These are phyloP conservation scores for Drosophila phalerata DNA, from an alignment of 2,888 invertebrate genomes.

Conservation along the genomic window DNA sequence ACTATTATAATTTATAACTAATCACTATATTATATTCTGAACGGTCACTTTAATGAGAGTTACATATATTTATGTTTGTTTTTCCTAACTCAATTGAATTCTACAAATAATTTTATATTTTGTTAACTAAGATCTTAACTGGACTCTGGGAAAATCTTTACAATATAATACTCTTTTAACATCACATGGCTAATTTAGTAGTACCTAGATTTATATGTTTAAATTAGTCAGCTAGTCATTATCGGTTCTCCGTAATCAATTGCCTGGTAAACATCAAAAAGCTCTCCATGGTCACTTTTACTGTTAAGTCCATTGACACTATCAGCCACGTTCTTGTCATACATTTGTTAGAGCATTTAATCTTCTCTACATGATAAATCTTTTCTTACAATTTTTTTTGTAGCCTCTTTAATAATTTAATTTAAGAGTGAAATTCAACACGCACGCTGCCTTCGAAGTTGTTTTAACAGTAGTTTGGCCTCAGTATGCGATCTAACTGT, in stretches of 20 bases:
- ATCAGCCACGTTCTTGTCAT: not conserved
- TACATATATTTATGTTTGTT: no score
- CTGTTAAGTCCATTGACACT: no score
- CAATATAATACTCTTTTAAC: not conserved
- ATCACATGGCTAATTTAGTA: not conserved
- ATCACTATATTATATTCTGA: no score
- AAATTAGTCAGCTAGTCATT: not conserved
- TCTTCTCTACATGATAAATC: not conserved
- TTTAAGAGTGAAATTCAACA: constrained; percentile 56
- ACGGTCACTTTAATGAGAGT: no score
- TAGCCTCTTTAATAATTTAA: constrained; percentile 72
- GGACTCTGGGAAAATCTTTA: not conserved
- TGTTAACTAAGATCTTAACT: no score
- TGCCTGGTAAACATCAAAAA: no score
- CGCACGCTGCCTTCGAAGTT: constrained; percentile 44
- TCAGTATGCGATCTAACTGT: constrained; percentile 65
- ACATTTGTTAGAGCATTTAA: not conserved
- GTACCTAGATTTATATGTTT: not conserved
- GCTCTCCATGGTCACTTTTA: no score
- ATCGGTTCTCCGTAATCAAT: not conserved
- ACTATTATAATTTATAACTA: no score
- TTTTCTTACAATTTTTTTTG: not conserved
- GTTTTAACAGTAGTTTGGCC: constrained; percentile 35
- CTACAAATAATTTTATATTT: no score
- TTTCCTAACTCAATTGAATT: no score